Percentiles rank a stretch among this genome's conserved stretches.
Evolutionary conservation across 2,797 vertebrate genomes (phyloP).

Genomic region (Notoglanidium macrostoma): DNA sequence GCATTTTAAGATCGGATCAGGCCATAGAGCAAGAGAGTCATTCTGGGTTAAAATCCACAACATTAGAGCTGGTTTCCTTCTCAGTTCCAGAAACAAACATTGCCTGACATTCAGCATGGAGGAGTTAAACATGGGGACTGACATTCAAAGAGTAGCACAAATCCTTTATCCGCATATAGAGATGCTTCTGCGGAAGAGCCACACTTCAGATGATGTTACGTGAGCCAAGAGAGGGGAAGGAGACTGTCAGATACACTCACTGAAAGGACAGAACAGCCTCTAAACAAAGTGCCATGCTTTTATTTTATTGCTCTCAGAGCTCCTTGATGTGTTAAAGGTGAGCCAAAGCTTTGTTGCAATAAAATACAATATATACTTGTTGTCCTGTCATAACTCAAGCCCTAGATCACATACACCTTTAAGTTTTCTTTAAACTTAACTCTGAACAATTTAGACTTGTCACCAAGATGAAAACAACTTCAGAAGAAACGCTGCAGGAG

Average conservation of each 20-base stretch:
- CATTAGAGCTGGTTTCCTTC: conserved; percentile 13
- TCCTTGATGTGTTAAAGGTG: background rate
- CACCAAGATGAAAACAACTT: background rate
- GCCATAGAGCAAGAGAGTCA: background rate
- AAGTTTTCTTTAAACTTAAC: background rate
- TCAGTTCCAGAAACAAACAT: conserved; percentile 8
- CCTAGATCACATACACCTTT: background rate
- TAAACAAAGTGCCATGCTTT: background rate
- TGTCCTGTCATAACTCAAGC: background rate
- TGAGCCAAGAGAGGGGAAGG: background rate
- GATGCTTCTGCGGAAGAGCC: background rate
- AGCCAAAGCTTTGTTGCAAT: background rate
- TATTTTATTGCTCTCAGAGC: background rate
- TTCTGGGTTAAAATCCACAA: background rate
- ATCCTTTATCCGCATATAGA: background rate
- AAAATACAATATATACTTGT: background rate
- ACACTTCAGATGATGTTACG: background rate
- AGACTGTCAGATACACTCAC: background rate
- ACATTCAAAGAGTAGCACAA: conserved; percentile 36
- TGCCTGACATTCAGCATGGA: conserved; percentile 42
- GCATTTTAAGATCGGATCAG: conserved; percentile 5
- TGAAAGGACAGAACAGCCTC: background rate
- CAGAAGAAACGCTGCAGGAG: background rate
- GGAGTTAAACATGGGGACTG: conserved; percentile 42
- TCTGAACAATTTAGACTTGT: background rate